phyloP scores from a whole-genome alignment of 2,797 vertebrate species.

The Mionectes olivaceus region DNA sequence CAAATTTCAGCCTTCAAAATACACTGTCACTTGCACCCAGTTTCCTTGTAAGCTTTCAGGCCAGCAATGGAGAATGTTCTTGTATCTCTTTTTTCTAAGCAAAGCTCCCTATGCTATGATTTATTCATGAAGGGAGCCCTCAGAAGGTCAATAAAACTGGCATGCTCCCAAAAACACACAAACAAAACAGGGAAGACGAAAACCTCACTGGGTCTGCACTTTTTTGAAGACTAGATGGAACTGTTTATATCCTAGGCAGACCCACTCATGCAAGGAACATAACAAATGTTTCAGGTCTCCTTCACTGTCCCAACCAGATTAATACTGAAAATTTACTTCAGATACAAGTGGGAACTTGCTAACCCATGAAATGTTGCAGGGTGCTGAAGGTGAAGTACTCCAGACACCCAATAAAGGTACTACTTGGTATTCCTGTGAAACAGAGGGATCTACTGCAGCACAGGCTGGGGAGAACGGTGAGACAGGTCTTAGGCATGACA shows the following conservation, averaged over 20 bases:
- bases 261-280: not conserved
- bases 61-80: not conserved
- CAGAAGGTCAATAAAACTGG: conserved; percentile 67
- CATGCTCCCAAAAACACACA: conserved; percentile 23
- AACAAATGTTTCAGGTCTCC: conserved; percentile 21
- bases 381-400: not conserved
- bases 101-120: conserved; percentile 17
- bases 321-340: conserved; percentile 11
- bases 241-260: conserved; percentile 49
- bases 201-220: conserved; percentile 18
- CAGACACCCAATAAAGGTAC: not conserved
- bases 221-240: conserved; percentile 53
- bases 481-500: not conserved
- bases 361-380: not conserved
- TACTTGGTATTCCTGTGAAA: conserved; percentile 15
- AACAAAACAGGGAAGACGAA: conserved; percentile 16
- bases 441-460: not conserved
- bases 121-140: conserved; percentile 62
- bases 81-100: not conserved
- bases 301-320: conserved; percentile 17
- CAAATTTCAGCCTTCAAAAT: not conserved
- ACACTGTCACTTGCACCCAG: not conserved
- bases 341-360: conserved; percentile 21
- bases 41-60: not conserved
- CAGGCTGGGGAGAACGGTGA: not conserved